Evolutionary conservation across 2,888 invertebrate genomes (phyloP), one percentile per base, ranked within the genome.

Genomic region (Frankliniella fusca): DNA sequence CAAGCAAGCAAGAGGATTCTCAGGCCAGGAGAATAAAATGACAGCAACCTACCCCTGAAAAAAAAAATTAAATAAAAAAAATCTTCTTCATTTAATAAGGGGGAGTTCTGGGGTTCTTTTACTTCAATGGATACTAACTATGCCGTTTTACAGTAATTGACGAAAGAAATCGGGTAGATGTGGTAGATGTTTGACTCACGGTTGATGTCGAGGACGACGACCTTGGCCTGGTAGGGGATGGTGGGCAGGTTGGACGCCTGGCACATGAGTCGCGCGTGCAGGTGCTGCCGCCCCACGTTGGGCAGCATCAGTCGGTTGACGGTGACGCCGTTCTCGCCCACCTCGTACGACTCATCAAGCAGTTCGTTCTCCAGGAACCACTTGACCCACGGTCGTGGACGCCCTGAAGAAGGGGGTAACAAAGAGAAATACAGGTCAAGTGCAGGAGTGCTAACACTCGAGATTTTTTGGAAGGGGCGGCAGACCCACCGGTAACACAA

Each of bases 211-310:
- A 96, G 90, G 85, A 95, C 93, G 86, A 95, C 92, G 85, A 94
- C 92, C 89, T 93, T 94, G 85, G 93, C 92, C 87, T 93, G 92
- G 15, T 96, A 94, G 81, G 92, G 92, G 80, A 94, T 93, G 86
- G 95, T 89, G 88, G 95, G 95, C 84, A 95, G 96, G 88, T 96
- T 96, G 86, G 93, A 93, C 49, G 96, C 96, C 89, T 95, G 94
- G 89, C 96, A 96, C 86, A 95, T 93, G 86, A 96, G 93, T 86
- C 94, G 91, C 83, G 94, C 91, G 88, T 95, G 94, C 85, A 95
- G 91, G 89, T 96, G 95, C 88, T 95, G 94, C 83, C 96, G 90
- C 54, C 94, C 94, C 85, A 96, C 92, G 87, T 92, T 93, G 83
- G 94, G 93, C 87, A 94, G 95, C 84, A 92, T 92, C 86, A 96